Evolutionary conservation across 2,888 invertebrate genomes (phyloP), one percentile per base, ranked within the genome.

Genomic region (Cyrtodaria siliqua): DNA sequence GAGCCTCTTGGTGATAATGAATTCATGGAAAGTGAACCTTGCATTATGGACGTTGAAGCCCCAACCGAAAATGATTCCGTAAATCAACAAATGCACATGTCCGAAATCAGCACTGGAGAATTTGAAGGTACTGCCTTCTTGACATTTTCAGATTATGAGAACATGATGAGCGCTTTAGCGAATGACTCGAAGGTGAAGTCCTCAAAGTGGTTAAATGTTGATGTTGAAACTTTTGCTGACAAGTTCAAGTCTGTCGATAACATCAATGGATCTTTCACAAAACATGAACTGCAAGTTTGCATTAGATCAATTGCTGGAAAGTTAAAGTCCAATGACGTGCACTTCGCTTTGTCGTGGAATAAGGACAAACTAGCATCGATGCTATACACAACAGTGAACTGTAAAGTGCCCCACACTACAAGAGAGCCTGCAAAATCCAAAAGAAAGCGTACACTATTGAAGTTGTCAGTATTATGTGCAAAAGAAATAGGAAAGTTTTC

Each of bases 261-360:
- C 16, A 55, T 55, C 9, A 33, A 55, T 14, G 8, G 8, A 29
- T 14, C 14, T 55, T 55, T 55, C 18, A 29, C 55, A 3, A 55
- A 38, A 40, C 20, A 33, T 40, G 56, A 57, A 40, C 18, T 57
- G 16, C 33, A 23, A 23, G n/a, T 57, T 6, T 29, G 40, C 38
- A 12, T 57, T 8, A 33, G 29, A 57, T 18, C 20, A 16, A 14
- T 53, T 14, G 24, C 26, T 53, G 53, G 16, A 26, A 53, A 53
- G 53, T 9, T 24, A 53, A 18, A 33, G 4, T 16, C 18, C 9
- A 12, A 20, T 20, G 3, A 57, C 16, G 18, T 38, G 18, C 23
- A 33, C 26, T 38, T 38, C 23, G 56, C 38, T 16, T 12, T 33
- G 23, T 57, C 56, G 4, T 57, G 33, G 56, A 57, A 38, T 40